Base-by-base conservation (phyloP, 2,797 vertebrate genomes). In the Antrozous pallidus region DNA sequence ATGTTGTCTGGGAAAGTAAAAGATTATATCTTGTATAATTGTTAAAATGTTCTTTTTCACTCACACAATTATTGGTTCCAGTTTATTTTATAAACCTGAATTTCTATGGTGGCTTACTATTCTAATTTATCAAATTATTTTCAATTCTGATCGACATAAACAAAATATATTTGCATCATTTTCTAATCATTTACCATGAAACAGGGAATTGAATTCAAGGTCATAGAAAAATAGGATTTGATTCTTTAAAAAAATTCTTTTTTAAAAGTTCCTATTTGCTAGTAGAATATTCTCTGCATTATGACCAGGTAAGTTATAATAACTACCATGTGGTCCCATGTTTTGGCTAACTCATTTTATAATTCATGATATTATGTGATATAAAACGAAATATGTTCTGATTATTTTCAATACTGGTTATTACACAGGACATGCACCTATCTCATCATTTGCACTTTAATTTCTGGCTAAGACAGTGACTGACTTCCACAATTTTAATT, bases 81-180 rank as follows among this genome's bases (percentile, higher is more conserved):
- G 56, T 87, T 92, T 6, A 78, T 80, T 89, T 81, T 78, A 28
- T 38, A 38, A 83, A 42, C n/a, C 17, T 33, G 2, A 70, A 38
- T 74, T 88, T 80, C 31, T 61, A 40, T 80, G 26, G 18, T 90
- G 92, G 70, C 92, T 93, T 81, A 79, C 80, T 93, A 93, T 96
- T 71, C 71, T 89, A 71, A 94, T 95, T 96, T 96, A 96, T 78
- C 96, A 96, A 97, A 96, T 71, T 83, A 91, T 89, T 67, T 95
- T 83, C 8, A 69, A 77, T 81, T 87, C 28, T 78, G 36, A 54
- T 70, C 56, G 5, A 6, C 67, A 33, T 58, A 58, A 86, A 73
- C 24, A 82, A 95, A 86, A 49, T 28, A 51, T 45, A 85, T 65
- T 84, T 82, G 14, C 71, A 67, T 77, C 54, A 61, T 28, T 79